A percentile compares a stretch with the other conserved stretches of the same genome.
These are phyloP conservation scores for Malthinus seriepunctatus DNA, from an alignment of 2,888 invertebrate species.

Conservation along the genomic window DNA sequence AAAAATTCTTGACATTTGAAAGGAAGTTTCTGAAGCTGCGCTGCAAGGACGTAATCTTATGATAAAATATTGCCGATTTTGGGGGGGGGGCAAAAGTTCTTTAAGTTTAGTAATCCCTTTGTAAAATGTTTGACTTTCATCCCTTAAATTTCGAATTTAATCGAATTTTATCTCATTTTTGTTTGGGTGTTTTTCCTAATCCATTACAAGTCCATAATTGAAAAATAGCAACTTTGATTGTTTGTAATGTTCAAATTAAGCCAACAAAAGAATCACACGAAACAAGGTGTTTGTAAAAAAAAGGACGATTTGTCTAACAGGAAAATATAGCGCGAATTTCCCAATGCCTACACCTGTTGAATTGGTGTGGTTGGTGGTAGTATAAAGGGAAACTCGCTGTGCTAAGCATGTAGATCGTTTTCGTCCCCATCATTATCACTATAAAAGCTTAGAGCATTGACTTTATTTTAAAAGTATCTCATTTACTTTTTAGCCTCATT, in stretches of 20 bases:
- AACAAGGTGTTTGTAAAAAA: conserved; percentile 25
- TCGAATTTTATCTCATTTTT: no score
- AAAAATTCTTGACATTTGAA: no score
- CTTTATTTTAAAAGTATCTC: conserved; percentile 2
- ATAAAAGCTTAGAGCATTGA: conserved; percentile 11
- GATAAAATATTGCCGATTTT: no score
- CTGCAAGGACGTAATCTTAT: no score
- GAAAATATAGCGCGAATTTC: conserved; percentile 25
- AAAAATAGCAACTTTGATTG: neutral
- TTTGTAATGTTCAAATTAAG: conserved; percentile 1
- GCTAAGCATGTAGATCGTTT: conserved; percentile 34
- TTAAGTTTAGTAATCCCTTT: no score
- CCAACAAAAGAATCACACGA: conserved; percentile 14
- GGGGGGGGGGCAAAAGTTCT: no score
- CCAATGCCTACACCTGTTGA: conserved; percentile 33
- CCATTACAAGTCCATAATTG: no score
- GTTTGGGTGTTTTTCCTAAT: no score
- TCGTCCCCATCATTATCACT: conserved; percentile 27
- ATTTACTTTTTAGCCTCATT: conserved; percentile 3
- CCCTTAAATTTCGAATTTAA: no score
- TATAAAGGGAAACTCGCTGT: conserved; percentile 24
- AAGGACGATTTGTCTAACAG: conserved; percentile 26
- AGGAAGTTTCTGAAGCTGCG: no score
- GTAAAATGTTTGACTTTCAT: no score
- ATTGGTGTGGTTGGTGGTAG: conserved; percentile 18